Evolutionary conservation across 1,140 invertebrate species (phyloP), one percentile per base, ranked within the genome.

Genomic region (Zeugodacus cucurbitae): DNA sequence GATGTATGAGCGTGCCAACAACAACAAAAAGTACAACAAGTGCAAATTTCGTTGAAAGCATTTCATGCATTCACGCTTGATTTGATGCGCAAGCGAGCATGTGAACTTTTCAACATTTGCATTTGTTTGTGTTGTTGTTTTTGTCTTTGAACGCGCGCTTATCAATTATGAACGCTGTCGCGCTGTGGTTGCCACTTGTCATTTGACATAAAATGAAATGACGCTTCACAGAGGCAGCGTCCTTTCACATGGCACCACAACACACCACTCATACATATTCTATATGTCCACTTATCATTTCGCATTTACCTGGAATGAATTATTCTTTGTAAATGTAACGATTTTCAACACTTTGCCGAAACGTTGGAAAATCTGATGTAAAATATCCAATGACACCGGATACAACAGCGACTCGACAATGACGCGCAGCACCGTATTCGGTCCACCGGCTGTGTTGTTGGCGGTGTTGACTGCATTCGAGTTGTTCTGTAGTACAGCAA

Each of bases 301-400:
- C 32, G 14, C 22, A 41, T 48, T 87, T 64, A 93, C 93, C 91
- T 93, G 99, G 96, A 99, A 99, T 95, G 98, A 98, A 95, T 98
- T 98, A 94, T 99, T 99, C 95, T 99, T 99, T 90, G 98, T 99
- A 95, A 99, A 99, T 89, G 99, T 99, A 92, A 99, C 99, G 91
- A 99, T 99, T 94, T 99, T 99, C 90, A 99, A 95, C 91, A 99
- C 98, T 95, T 99, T 99, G 90, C 99, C 99, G 93, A 98, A 99
- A 89, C 98, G 96, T 90, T 98, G 98, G 95, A 99, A 99, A 93
- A 99, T 98, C 96, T 99, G 96, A 95, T 99, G 97, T 88, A 99
- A 96, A 86, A 99, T 97, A 93, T 99, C 99, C 90, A 99, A 96
- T 57, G 98, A 98, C 89, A 99, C 98, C 20, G 98, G 98, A 94